phyloP scores from a whole-genome alignment of 2,797 vertebrate species.

The Etheostoma perlongum region DNA sequence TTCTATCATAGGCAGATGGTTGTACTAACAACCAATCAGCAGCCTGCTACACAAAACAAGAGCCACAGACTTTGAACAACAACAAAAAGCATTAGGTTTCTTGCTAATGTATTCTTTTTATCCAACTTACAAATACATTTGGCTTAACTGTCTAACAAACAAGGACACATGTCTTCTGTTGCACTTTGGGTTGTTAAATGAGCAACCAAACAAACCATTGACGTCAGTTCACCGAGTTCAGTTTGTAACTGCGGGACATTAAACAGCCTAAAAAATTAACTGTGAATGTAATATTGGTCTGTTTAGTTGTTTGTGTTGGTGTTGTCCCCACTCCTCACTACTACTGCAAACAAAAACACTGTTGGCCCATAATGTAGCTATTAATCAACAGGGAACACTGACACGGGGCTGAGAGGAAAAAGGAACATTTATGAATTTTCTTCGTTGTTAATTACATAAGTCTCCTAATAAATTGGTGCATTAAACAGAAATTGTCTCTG shows the following conservation, averaged over 20 bases:
- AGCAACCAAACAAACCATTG: not conserved
- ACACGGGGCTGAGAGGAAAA: not conserved
- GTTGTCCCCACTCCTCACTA: not conserved
- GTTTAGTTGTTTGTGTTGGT: not conserved
- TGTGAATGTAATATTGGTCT: not conserved
- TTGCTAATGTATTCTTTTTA: not conserved
- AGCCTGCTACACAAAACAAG: not conserved
- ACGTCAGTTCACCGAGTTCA: not conserved
- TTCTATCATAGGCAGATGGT: not conserved
- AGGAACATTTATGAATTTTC: not conserved
- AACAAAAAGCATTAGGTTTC: not conserved
- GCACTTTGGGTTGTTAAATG: not conserved
- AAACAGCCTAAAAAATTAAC: not conserved
- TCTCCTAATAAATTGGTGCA: not conserved
- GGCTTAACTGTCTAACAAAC: not conserved
- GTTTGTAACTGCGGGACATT: conserved; percentile 7
- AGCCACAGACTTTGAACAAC: not conserved
- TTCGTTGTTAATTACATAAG: not conserved
- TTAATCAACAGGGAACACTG: not conserved
- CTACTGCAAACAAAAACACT: not conserved
- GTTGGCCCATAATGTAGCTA: not conserved
- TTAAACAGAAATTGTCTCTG: not conserved
- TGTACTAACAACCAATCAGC: not conserved
- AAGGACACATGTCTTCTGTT: not conserved
- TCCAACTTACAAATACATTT: not conserved